Percentiles rank a stretch among this genome's conserved stretches.
Evolutionary conservation across 1,140 invertebrate species (phyloP).

Genomic region (Tyrophagus putrescentiae): DNA sequence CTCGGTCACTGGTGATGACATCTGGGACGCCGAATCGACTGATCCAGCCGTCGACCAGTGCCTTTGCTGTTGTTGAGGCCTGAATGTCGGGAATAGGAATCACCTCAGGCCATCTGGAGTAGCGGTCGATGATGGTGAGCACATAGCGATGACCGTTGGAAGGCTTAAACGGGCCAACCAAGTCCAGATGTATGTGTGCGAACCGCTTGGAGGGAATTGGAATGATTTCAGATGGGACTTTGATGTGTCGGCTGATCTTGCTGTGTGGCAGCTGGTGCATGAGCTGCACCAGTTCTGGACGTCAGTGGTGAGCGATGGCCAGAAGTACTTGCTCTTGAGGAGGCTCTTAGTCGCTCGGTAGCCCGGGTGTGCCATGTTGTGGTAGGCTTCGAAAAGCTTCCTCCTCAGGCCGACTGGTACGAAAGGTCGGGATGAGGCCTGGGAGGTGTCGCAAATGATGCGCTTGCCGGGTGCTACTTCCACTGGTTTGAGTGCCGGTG

Average conservation of each 20-base stretch:
- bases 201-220: conserved; percentile 26
- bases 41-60: conserved; percentile 33
- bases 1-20: conserved; percentile 33
- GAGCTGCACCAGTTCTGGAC: background rate
- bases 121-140: conserved; percentile 36
- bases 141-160: conserved; percentile 30
- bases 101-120: conserved; percentile 35
- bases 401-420: background rate
- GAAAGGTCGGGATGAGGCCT: background rate
- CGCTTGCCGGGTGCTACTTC: no score
- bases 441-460: background rate
- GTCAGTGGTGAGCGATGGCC: background rate
- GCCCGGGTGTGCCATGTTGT: background rate
- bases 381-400: background rate
- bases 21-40: conserved; percentile 24
- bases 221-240: conserved; percentile 1
- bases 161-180: conserved; percentile 36
- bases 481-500: no score
- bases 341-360: background rate
- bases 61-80: conserved; percentile 31
- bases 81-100: conserved; percentile 32
- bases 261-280: conserved; percentile 17
- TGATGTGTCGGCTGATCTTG: conserved; percentile 19
- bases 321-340: background rate
- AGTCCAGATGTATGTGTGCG: conserved; percentile 37